Percentiles rank a stretch among this genome's conserved stretches.
phyloP scores from a whole-genome alignment of 2,797 vertebrate genomes.

The Smutsia gigantea region DNA sequence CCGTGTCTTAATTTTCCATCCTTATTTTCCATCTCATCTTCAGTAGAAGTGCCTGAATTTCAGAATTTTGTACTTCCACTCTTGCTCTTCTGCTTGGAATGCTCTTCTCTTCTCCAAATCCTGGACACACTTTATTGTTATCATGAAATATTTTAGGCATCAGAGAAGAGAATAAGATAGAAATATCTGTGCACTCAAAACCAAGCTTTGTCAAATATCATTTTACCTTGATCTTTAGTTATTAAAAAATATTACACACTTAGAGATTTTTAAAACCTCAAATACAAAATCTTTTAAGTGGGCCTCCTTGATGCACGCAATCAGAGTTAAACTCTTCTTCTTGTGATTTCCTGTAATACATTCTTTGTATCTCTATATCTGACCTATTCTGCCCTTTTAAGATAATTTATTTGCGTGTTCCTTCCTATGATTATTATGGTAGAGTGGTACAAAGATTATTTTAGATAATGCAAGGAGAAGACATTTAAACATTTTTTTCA shows the following conservation, averaged over 20 bases:
- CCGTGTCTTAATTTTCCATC: not conserved
- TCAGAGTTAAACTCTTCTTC: not conserved
- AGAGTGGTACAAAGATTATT: slow-evolving; percentile 1
- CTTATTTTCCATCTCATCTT: not conserved
- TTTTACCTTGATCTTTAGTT: slow-evolving; percentile 34
- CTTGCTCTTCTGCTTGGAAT: not conserved
- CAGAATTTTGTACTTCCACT: slow-evolving; percentile 12
- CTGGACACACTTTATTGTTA: not conserved
- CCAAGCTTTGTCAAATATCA: not conserved
- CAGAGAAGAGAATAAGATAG: not conserved
- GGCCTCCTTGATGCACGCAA: not conserved
- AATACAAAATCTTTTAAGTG: not conserved
- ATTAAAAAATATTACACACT: not conserved
- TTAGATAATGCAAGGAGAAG: slow-evolving; percentile 18
- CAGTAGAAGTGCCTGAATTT: not conserved
- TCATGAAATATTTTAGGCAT: slow-evolving; percentile 17
- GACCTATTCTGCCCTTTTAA: not conserved
- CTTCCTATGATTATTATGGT: not conserved
- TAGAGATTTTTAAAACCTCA: not conserved
- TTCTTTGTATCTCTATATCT: slow-evolving; percentile 15
- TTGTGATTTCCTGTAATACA: not conserved
- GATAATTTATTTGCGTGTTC: not conserved
- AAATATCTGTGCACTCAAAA: not conserved
- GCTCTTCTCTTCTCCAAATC: slow-evolving; percentile 17
- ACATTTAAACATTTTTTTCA: not conserved